phyloP scores from a whole-genome alignment of 2,797 vertebrate genomes.

The Thaleichthys pacificus region DNA sequence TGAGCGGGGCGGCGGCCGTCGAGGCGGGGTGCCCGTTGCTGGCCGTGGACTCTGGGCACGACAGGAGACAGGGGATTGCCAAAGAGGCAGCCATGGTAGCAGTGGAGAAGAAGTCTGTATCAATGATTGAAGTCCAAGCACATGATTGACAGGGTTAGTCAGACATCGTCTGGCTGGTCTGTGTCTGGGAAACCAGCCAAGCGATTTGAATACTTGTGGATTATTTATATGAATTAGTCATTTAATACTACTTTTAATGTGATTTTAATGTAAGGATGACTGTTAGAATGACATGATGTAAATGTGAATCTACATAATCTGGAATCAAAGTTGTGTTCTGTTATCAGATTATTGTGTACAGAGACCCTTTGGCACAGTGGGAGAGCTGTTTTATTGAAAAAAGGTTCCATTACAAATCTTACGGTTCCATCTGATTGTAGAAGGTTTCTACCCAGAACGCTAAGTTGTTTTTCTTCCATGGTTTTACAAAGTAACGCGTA shows the following conservation, averaged over 20 bases:
- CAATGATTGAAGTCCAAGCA: slow-evolving; percentile 47
- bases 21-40: slow-evolving; percentile 52
- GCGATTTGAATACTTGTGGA: background rate
- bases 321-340: background rate
- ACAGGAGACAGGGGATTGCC: slow-evolving; percentile 61
- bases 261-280: background rate
- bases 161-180: slow-evolving; percentile 21
- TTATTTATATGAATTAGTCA: too few relatives aligned
- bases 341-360: background rate
- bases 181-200: slow-evolving; percentile 39
- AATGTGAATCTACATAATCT: background rate
- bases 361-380: too few relatives aligned
- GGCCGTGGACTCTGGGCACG: slow-evolving; percentile 61
- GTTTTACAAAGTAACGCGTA: too few relatives aligned
- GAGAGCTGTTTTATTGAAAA: too few relatives aligned
- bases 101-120: slow-evolving; percentile 42
- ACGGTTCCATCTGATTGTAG: too few relatives aligned
- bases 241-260: background rate
- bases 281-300: background rate
- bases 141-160: slow-evolving; percentile 23
- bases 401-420: too few relatives aligned
- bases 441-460: too few relatives aligned
- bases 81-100: slow-evolving; percentile 55
- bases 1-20: slow-evolving; percentile 46
- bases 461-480: too few relatives aligned